Percentiles rank a stretch among this genome's conserved stretches.
Evolutionary conservation across 2,113 vertebrate genomes (phyloP).

Genomic region (Saccopteryx bilineata): DNA sequence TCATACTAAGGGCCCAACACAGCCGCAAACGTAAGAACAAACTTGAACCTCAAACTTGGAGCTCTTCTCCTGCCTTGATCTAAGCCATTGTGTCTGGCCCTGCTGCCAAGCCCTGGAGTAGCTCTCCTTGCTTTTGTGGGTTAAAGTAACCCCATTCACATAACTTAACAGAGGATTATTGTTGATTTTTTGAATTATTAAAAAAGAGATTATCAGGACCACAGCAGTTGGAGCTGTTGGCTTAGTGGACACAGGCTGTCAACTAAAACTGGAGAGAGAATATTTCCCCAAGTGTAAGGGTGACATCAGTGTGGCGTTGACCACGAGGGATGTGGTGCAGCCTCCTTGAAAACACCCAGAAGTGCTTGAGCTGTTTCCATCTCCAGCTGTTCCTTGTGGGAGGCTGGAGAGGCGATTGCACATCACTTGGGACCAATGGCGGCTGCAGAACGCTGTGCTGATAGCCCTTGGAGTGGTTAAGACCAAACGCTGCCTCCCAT

Average conservation of each 20-base stretch:
- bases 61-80: slow-evolving; percentile 34
- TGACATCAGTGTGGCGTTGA: neutral
- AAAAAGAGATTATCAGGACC: slow-evolving; percentile 29
- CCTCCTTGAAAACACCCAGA: neutral
- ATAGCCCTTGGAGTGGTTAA: neutral
- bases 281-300: neutral
- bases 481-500: neutral
- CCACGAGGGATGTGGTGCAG: neutral
- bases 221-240: neutral
- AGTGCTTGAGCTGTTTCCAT: neutral
- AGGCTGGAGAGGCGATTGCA: neutral
- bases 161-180: slow-evolving; percentile 18
- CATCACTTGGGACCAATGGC: accelerated
- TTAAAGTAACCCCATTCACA: neutral
- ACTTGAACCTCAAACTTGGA: neutral
- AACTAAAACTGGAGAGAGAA: neutral
- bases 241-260: neutral
- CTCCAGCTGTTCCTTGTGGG: neutral
- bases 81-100: neutral
- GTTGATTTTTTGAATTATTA: neutral
- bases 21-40: neutral
- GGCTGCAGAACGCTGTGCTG: neutral
- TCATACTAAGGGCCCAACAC: neutral
- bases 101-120: neutral
- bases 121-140: neutral